Evolutionary conservation across 2,113 vertebrate species (phyloP).

Genomic region (Cyanocitta stelleri): DNA sequence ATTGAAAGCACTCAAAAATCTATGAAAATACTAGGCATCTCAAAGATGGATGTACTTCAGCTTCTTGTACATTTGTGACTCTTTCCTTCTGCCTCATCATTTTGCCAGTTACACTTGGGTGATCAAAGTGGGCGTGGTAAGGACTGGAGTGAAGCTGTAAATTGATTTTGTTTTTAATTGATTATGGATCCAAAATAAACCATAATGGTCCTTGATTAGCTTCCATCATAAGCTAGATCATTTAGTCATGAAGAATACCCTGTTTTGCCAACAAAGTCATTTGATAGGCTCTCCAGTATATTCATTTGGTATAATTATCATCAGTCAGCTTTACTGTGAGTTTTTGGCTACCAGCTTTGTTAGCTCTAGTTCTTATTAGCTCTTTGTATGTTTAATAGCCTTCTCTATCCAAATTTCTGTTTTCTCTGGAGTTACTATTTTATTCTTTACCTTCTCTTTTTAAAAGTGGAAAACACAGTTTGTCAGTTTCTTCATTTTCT

Average conservation of each 20-base stretch:
- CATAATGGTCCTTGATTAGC: background rate
- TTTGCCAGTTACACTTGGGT: background rate
- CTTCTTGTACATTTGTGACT: background rate
- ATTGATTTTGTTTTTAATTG: background rate
- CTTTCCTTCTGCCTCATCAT: background rate
- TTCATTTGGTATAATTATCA: background rate
- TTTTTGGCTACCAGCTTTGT: background rate
- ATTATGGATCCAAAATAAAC: background rate
- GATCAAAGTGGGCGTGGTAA: background rate
- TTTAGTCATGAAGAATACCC: background rate
- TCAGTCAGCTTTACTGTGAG: background rate
- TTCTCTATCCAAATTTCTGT: background rate
- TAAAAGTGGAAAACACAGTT: background rate
- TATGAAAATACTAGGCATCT: background rate
- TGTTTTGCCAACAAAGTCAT: background rate
- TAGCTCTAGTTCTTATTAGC: background rate
- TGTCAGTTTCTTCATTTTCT: background rate
- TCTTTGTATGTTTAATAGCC: background rate
- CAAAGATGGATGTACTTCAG: background rate
- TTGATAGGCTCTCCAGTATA: background rate
- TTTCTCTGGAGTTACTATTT: background rate
- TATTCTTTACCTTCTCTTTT: background rate
- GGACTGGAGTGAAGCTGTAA: background rate
- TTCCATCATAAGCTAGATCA: background rate
- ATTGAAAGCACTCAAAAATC: background rate